A percentile compares a stretch with the other conserved stretches of the same genome.
Evolutionary conservation across 2,888 invertebrate species (phyloP).

Genomic region (Mythimna loreyi): DNA sequence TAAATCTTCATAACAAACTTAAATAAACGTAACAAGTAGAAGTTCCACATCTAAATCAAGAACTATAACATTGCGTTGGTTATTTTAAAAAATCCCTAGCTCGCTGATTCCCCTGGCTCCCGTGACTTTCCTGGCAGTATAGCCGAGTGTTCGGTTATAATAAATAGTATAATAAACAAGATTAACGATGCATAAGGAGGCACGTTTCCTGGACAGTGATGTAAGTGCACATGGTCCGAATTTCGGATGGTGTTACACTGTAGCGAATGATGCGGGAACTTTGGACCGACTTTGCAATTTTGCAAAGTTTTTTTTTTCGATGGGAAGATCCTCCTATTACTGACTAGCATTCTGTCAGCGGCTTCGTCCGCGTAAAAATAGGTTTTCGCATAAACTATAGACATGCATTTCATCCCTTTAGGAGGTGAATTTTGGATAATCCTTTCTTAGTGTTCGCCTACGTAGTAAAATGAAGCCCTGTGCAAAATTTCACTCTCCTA

Average conservation of each 20-base stretch:
- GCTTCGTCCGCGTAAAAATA: no score
- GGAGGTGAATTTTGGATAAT: no score
- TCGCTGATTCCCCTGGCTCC: background rate
- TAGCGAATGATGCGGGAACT: conserved; percentile 35
- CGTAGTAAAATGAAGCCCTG: no score
- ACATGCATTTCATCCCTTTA: no score
- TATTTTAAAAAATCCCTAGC: conserved; percentile 71
- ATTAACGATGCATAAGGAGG: conserved; percentile 89
- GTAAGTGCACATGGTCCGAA: conserved; percentile 79
- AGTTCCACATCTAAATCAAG: conserved; percentile 54
- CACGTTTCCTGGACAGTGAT: conserved; percentile 87
- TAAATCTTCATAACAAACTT: conserved; percentile 53
- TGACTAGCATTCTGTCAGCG: no score
- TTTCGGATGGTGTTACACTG: conserved; percentile 70
- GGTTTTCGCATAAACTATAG: no score
- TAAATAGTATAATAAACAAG: conserved; percentile 89
- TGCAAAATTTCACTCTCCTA: no score
- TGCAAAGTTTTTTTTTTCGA: background rate
- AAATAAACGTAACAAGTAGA: conserved; percentile 55
- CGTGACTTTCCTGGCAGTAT: conserved; percentile 44
- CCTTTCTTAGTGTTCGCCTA: no score
- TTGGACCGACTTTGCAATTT: no score
- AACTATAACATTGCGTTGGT: conserved; percentile 57
- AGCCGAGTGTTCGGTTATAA: conserved; percentile 79
- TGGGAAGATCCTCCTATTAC: no score